Evolutionary conservation across 2,888 invertebrate genomes (phyloP), one percentile per base, ranked within the genome.

Genomic region (Parascotia fuliginaria): DNA sequence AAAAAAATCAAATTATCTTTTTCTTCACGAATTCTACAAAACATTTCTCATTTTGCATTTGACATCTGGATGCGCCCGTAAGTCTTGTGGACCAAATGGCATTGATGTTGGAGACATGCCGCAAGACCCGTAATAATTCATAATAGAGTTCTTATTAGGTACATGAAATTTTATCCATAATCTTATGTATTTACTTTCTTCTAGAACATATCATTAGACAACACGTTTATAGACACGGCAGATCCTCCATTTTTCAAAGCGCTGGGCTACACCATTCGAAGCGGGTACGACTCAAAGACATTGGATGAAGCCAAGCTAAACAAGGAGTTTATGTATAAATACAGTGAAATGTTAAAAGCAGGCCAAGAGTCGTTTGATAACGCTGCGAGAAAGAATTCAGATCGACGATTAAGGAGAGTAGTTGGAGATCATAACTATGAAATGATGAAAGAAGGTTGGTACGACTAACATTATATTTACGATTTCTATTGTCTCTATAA

Each of bases 281-380:
- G 73, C 12, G 58, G 62, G 9, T 44, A 66, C 0, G 60, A 62
- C 7, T 9, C 38, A 0, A 70, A 69, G 31, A 72, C 56, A 4
- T 42, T 75, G 7, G 69, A 73, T 3, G 75, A 80, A 9, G 55
- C 57, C 0, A 59, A 55, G 0, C 40, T 79, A 1, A 77, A 73
- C 16, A 63, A 73, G 42, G 77, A 81, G 37, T 79, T 77, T 43
- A 67, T 75, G 52, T 77, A 79, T 7, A 66, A 79, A 24, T 85
- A 86, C 44, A 73, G 77, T 14, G 84, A 87, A 43, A 80, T 84
- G 67, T 40, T 80, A 54, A 81, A 65, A 27, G 72, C 74, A 1
- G 83, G 78, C 22, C 75, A 74, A 33, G 82, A 81, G 52, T 74
- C 75, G 0, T 71, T 67, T 4, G 79, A 79, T 15, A 70, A 51